These are phyloP conservation scores for Halcyon leucocephala DNA, from an alignment of 2,797 vertebrate genomes.

Conservation along the genomic window DNA sequence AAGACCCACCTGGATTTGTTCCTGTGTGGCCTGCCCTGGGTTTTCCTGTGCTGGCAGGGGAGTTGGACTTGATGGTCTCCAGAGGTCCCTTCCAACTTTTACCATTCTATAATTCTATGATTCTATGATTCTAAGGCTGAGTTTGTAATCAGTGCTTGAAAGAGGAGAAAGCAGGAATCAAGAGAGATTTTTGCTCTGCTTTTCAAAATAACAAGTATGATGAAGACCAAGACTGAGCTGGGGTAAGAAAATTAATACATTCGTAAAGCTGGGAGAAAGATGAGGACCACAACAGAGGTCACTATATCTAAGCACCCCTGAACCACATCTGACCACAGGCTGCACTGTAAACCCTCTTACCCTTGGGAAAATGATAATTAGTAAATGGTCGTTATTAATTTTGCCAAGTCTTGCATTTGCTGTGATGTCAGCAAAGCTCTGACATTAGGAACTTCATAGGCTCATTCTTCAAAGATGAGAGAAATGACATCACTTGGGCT, in stretches of 20 bases:
- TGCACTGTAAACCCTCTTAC: not conserved
- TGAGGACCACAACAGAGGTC: not conserved
- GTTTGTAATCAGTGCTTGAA: not conserved
- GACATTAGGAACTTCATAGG: not conserved
- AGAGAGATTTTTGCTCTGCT: not conserved
- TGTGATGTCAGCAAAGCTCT: not conserved
- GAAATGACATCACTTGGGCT: not conserved
- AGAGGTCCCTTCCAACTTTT: too few relatives aligned
- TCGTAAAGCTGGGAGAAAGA: not conserved
- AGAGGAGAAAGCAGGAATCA: not conserved
- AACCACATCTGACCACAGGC: not conserved
- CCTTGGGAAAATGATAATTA: not conserved
- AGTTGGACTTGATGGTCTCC: too few relatives aligned
- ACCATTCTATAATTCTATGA: too few relatives aligned
- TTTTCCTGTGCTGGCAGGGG: too few relatives aligned
- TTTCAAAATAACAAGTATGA: not conserved
- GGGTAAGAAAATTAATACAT: not conserved
- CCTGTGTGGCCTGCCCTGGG: too few relatives aligned
- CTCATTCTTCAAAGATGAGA: not conserved
- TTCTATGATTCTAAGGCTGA: not conserved
- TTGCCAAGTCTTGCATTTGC: not conserved
- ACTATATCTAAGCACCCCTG: not conserved
- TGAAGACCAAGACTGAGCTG: not conserved
- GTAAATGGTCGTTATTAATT: not conserved
- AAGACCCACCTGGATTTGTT: too few relatives aligned